Conservation (phyloP, 2,888 invertebrate genomes). For the Dinocampus coccinellae region DNA sequence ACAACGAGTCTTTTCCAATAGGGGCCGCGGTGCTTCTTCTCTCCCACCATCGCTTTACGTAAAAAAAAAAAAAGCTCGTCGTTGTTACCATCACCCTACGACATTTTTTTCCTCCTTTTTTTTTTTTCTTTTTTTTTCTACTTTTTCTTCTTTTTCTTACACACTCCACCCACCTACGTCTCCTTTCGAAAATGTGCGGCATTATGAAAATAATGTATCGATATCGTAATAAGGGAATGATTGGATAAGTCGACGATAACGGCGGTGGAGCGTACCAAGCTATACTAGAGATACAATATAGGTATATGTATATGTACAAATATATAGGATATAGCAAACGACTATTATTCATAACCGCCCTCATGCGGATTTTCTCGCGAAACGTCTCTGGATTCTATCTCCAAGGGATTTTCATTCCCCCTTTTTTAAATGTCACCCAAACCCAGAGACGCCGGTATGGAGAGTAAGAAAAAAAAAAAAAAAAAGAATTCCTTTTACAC, state of each 20-base stretch:
- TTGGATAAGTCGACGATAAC: conserved; percentile 63
- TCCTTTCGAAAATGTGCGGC: conserved; percentile 32
- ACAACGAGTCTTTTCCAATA: conserved; percentile 42
- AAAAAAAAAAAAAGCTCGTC: conserved; percentile 18
- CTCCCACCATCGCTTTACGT: background rate
- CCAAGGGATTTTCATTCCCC: conserved; percentile 27
- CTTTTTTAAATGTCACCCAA: background rate
- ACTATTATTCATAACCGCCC: conserved; percentile 59
- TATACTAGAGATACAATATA: background rate
- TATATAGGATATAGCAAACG: conserved; percentile 21
- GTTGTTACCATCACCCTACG: conserved; percentile 32
- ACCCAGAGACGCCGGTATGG: background rate
- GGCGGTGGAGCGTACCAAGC: conserved; percentile 45
- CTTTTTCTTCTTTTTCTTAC: too few relatives aligned
- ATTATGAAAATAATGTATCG: conserved; percentile 66
- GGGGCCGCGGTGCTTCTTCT: conserved; percentile 37
- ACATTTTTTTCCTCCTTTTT: conserved; percentile 32
- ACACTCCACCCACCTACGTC: conserved; percentile 25
- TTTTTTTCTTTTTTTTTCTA: too few relatives aligned
- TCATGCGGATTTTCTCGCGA: conserved; percentile 37
- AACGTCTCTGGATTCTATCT: conserved; percentile 33
- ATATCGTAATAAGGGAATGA: conserved; percentile 69
- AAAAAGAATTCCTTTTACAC: background rate
- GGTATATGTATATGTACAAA: background rate
- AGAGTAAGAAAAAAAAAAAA: background rate